Conservation (phyloP, 1,140 invertebrate genomes). For the Micrasema longulum region DNA sequence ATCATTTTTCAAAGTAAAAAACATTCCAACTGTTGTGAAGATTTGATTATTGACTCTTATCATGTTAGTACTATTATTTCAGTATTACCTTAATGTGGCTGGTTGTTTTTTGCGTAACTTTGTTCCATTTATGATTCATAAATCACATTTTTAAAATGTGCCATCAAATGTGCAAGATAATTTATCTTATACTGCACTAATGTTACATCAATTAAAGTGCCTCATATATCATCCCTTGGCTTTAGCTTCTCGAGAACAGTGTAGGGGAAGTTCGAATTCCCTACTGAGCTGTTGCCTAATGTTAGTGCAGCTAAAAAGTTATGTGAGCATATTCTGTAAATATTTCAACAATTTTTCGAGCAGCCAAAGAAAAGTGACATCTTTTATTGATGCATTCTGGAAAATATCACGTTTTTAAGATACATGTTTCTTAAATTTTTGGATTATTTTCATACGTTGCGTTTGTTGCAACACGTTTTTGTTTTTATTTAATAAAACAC, state of each 20-base stretch:
- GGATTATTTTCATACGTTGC: background rate
- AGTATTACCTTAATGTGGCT: too few relatives aligned
- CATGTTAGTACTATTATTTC: too few relatives aligned
- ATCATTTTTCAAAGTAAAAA: too few relatives aligned
- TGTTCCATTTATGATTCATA: too few relatives aligned
- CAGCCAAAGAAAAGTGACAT: background rate
- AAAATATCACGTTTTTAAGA: background rate
- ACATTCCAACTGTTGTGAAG: too few relatives aligned
- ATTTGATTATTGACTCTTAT: too few relatives aligned
- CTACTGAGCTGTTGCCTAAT: constrained; percentile 30
- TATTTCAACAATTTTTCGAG: background rate
- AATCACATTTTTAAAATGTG: too few relatives aligned
- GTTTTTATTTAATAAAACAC: too few relatives aligned
- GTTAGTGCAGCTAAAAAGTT: too few relatives aligned
- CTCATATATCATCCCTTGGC: constrained; percentile 37
- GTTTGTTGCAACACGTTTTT: too few relatives aligned
- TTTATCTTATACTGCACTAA: background rate
- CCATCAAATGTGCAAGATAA: too few relatives aligned
- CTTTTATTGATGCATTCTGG: constrained; percentile 9
- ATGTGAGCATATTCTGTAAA: constrained; percentile 2
- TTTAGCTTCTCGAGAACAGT: background rate
- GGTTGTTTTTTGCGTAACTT: too few relatives aligned
- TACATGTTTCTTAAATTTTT: background rate
- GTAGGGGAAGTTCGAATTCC: constrained; percentile 10
- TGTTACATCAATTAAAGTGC: constrained; percentile 42